phyloP scores from a whole-genome alignment of 2,113 vertebrate genomes.

The Aegithalos caudatus region DNA sequence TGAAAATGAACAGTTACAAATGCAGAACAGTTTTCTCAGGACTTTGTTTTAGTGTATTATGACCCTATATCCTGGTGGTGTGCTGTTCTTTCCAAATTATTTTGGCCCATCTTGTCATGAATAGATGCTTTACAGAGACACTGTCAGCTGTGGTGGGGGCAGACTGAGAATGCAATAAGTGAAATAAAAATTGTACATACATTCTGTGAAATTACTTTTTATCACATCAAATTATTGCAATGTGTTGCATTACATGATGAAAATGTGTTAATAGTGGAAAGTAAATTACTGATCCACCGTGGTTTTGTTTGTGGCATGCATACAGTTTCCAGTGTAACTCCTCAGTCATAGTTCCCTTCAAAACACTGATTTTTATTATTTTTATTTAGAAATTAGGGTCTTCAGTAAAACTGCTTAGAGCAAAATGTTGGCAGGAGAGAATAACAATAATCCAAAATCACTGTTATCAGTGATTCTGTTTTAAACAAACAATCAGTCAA shows the following conservation, averaged over 20 bases:
- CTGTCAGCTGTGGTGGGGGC: not conserved
- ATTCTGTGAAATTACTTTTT: not conserved
- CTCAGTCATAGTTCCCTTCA: not conserved
- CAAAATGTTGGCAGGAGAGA: not conserved
- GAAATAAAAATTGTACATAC: not conserved
- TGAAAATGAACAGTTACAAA: not conserved
- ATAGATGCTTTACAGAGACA: not conserved
- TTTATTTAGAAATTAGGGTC: not conserved
- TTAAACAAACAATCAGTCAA: not conserved
- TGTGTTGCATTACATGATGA: not conserved
- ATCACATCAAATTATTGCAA: not conserved
- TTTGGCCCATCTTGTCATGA: not conserved
- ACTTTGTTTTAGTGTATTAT: not conserved
- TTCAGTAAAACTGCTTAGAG: not conserved
- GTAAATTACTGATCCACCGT: accelerated
- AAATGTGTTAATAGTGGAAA: not conserved
- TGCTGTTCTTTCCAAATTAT: not conserved
- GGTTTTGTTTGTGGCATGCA: not conserved
- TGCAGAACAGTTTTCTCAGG: not conserved
- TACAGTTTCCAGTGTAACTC: not conserved
- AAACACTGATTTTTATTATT: not conserved
- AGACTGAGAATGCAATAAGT: not conserved
- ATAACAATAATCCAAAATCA: not conserved
- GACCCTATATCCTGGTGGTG: not conserved
- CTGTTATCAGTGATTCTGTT: not conserved